These are phyloP conservation scores for Chirona hameri DNA, from an alignment of 2,888 invertebrate species.

Conservation along the genomic window DNA sequence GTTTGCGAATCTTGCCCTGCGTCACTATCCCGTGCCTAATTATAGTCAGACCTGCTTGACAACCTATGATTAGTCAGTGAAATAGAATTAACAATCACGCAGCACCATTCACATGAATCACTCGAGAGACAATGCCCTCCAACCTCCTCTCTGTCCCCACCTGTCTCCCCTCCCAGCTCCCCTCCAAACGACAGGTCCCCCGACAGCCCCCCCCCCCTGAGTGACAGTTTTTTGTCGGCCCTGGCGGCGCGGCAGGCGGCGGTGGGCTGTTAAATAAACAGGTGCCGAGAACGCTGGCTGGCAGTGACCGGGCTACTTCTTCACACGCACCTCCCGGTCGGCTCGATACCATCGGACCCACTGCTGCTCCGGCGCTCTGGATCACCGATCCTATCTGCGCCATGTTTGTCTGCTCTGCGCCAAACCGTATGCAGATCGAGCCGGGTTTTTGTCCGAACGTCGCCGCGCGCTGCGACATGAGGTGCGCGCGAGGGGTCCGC, in stretches of 20 bases:
- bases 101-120: too few relatives aligned
- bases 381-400: not conserved
- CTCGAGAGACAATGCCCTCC: not conserved
- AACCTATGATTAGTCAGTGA: too few relatives aligned
- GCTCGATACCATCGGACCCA: not conserved
- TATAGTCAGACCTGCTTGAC: too few relatives aligned
- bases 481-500: not conserved
- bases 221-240: not conserved
- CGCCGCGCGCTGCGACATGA: not conserved
- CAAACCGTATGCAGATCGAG: not conserved
- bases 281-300: not conserved
- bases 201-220: not conserved
- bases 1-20: too few relatives aligned
- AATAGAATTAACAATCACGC: too few relatives aligned
- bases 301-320: not conserved
- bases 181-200: not conserved
- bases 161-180: not conserved
- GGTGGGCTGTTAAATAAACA: not conserved
- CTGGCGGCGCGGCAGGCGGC: not conserved
- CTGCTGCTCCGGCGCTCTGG: not conserved
- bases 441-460: not conserved
- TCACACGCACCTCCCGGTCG: not conserved
- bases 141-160: not conserved
- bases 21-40: too few relatives aligned
- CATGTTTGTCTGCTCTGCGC: not conserved